A percentile compares a stretch with the other conserved stretches of the same genome.
Evolutionary conservation across 2,113 vertebrate genomes (phyloP).

Genomic region (Gallinago undulata): DNA sequence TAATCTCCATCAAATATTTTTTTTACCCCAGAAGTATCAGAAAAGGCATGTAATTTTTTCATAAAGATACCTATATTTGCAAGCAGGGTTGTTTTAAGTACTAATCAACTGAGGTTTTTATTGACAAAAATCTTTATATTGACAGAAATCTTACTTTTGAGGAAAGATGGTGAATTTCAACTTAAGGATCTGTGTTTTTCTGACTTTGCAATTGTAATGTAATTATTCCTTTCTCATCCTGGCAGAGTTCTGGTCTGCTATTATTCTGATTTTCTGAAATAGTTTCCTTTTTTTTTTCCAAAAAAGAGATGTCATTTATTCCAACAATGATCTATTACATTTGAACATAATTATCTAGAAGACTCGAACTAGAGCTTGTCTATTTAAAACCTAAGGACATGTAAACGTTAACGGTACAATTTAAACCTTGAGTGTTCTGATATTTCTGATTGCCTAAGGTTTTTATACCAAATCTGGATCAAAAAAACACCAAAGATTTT

Average conservation of each 20-base stretch:
- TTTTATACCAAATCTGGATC: background rate
- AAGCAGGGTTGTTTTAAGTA: background rate
- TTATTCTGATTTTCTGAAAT: background rate
- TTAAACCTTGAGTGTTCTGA: background rate
- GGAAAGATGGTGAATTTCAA: background rate
- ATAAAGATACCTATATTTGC: background rate
- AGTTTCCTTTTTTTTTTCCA: background rate
- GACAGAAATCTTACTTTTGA: background rate
- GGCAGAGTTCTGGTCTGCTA: background rate
- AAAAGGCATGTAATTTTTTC: background rate
- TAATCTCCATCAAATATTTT: background rate
- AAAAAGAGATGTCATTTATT: background rate
- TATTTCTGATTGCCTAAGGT: background rate
- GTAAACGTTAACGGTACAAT: background rate
- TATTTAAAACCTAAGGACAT: background rate
- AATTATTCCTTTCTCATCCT: background rate
- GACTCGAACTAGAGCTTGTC: background rate
- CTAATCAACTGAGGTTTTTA: background rate
- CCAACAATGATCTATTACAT: background rate
- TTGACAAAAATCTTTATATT: background rate
- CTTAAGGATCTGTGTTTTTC: background rate
- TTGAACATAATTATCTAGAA: background rate
- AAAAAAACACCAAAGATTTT: background rate
- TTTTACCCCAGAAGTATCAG: background rate
- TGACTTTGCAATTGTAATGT: background rate